Base-by-base conservation (phyloP, 2,113 vertebrate species). In the Puffinus mauretanicus region DNA sequence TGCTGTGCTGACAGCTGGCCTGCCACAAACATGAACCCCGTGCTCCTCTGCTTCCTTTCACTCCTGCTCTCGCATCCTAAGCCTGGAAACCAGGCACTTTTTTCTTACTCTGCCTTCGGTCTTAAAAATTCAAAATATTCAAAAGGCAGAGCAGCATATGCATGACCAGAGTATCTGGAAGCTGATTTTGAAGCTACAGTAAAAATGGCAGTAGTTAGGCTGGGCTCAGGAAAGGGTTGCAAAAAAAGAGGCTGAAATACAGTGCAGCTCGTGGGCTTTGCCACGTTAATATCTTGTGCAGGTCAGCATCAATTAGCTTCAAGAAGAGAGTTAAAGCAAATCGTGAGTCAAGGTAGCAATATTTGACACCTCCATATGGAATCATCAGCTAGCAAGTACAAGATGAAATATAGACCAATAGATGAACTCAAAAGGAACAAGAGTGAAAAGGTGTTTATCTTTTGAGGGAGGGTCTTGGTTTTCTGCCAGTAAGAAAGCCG, bases 1-100 rank as follows among this genome's bases (percentile, higher is more conserved):
- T 73, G 62, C 46, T 67, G 25, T 27, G 36, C 30, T 79, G 70
- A 30, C 47, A 88, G 58, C 40, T 92, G 75, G 66, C 42, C 52
- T 49, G 42, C 46, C 6, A 1, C 58, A 76, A 6, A 54, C 29
- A 7, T 7, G 32, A 78, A 46, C 30, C 8, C 19, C 0, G 0
- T 2, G 3, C 20, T 57, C 29, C 8, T 88, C 62, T 80, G 26
- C 66, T 79, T 88, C 44, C 34, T 82, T 82, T 71, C 26, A 5
- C 25, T 82, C 78, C 24, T 76, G 5, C 54, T 72, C 11, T 72
- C 6, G 2, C 25, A 62, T 38, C 52, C 44, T 29, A 65, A 80
- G 22, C 52, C 21, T 79, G 49, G 75, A 95, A 80, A 76, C 72
- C 8, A 9, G n/a, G 19, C 26, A 4, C 16, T 34, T 86, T 54